phyloP scores from a whole-genome alignment of 2,797 vertebrate genomes.

The Lacerta viridis region DNA sequence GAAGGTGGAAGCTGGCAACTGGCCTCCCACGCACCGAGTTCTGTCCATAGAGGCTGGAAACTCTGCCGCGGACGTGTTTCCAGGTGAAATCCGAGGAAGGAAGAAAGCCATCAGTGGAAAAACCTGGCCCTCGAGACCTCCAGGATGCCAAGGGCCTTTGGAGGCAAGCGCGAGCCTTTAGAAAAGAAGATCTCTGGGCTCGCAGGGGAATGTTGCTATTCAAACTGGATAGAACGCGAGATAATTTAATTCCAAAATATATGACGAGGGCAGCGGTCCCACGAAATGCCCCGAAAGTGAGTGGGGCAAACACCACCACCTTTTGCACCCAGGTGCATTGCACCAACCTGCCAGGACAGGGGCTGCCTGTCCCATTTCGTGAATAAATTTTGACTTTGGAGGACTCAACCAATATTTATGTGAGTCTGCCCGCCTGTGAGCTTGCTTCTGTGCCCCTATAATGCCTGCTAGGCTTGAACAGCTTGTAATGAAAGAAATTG shows the following conservation, averaged over 20 bases:
- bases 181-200: not conserved
- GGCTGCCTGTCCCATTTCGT: not conserved
- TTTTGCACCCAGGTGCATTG: not conserved
- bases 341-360: not conserved
- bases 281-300: not conserved
- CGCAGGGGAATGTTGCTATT: not conserved
- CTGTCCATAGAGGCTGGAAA: slow-evolving; percentile 3
- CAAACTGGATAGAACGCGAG: not conserved
- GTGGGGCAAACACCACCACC: too few relatives aligned
- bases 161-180: not conserved
- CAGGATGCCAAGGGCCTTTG: not conserved
- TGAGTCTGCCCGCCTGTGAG: too few relatives aligned
- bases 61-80: slow-evolving; percentile 1
- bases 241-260: not conserved
- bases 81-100: slow-evolving; percentile 29
- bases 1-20: slow-evolving; percentile 14
- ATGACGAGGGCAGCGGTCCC: not conserved
- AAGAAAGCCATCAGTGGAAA: slow-evolving; percentile 8
- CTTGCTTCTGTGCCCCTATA: not conserved
- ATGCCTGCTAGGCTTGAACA: not conserved
- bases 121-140: not conserved
- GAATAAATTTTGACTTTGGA: not conserved
- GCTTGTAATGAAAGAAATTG: not conserved
- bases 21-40: slow-evolving; percentile 3
- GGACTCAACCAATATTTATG: not conserved